These are phyloP conservation scores for Platyscapa corneri DNA, from an alignment of 1,140 invertebrate genomes.

Conservation along the genomic window DNA sequence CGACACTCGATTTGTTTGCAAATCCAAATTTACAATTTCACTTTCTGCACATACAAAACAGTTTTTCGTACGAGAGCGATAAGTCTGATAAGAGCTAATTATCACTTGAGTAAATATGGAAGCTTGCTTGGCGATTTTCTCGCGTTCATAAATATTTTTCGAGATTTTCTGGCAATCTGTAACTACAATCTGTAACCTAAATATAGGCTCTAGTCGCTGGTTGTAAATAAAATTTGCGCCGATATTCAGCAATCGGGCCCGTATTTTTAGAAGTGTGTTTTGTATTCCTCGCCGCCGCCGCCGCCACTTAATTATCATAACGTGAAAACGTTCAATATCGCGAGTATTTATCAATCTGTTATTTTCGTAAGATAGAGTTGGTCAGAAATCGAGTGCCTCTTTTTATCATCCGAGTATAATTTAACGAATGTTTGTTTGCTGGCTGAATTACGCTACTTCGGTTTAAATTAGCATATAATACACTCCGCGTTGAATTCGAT, in stretches of 20 bases:
- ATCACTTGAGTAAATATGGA: not conserved
- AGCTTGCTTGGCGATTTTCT: not conserved
- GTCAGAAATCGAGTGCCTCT: not conserved
- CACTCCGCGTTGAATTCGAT: no score
- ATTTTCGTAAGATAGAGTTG: not conserved
- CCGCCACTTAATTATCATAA: constrained; percentile 7
- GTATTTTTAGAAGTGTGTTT: not conserved
- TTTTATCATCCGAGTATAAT: not conserved
- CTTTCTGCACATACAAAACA: not conserved
- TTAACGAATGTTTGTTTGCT: not conserved
- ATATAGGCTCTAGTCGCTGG: no score
- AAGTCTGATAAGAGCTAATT: not conserved
- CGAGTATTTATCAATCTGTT: not conserved
- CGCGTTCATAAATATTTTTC: not conserved
- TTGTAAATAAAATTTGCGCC: not conserved
- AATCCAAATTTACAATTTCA: not conserved
- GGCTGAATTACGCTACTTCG: not conserved
- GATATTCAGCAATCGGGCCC: not conserved
- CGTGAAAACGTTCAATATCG: not conserved
- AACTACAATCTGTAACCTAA: no score
- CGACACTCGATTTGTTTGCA: not conserved
- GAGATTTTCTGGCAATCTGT: not conserved
- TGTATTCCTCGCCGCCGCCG: not conserved
- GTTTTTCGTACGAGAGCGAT: not conserved
- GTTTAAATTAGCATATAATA: not conserved